Base-by-base conservation (phyloP, 2,113 vertebrate species). In the Ibidorhyncha struthersii region DNA sequence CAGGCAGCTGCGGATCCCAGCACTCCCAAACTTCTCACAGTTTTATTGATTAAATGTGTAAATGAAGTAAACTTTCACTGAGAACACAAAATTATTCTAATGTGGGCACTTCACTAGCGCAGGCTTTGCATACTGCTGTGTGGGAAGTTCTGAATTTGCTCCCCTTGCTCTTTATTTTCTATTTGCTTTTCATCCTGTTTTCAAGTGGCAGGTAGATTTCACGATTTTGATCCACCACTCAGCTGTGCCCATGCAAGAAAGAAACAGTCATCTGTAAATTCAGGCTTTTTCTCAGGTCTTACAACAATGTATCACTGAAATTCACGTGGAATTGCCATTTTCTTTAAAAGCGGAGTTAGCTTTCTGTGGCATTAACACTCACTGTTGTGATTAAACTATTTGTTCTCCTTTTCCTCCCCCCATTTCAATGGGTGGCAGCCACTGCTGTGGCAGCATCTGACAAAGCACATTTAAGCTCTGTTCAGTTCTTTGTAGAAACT, bases 201-300 rank as follows among this genome's bases (percentile, higher is more conserved):
- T 43, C 30, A 83, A 72, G 59, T 47, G 29, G 8, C 20, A 63
- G 6, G 5, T 50, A 38, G 23, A 43, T 30, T 50, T 79, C 20
- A 29, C 5, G 2, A 26, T 67, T 41, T 89, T 59, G 47, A 32
- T 72, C 29, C 0, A 0, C 15, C 40, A 6, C 17, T 74, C 21
- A 56, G 0, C 55, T 47, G 4, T 88, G 61, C 34, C 36, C 12
- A 4, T 1, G 4, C 20, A 58, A 0, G 1, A 65, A 66, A n/a
- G 19, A 84, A 85, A 56, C 16, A 30, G 21, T 14, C 49, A 50
- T 66, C 41, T 56, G 17, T 66, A 59, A 74, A 69, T 63, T 88
- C 43, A 41, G 76, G 9, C 16, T 53, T 4, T 70, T 79, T 85
- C 10, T 79, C 9, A 34, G 34, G 26, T 50, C n/a, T 50, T 53